A percentile compares a stretch with the other conserved stretches of the same genome.
phyloP scores from a whole-genome alignment of 2,797 vertebrate genomes.

The Rousettus madagascariensis region DNA sequence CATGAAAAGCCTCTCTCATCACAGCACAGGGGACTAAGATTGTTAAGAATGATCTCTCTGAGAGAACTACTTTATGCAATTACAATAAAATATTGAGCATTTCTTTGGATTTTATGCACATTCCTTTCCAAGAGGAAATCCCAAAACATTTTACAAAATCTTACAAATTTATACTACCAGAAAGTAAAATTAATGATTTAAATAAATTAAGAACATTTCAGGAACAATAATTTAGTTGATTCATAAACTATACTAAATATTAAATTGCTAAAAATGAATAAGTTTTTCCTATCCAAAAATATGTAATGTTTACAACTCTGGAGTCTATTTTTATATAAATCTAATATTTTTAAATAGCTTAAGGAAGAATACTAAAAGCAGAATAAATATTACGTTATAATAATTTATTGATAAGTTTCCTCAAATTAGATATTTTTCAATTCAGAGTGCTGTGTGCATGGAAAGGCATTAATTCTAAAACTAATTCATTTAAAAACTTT shows the following conservation, averaged over 20 bases:
- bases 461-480: not conserved
- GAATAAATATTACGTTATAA: not conserved
- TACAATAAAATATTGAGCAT: slow-evolving; percentile 82
- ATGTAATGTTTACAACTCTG: not conserved
- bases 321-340: not conserved
- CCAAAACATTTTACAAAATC: slow-evolving; percentile 71
- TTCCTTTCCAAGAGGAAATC: slow-evolving; percentile 74
- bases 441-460: not conserved
- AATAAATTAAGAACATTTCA: slow-evolving; percentile 75
- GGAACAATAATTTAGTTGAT: slow-evolving; percentile 59
- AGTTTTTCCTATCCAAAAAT: slow-evolving; percentile 22
- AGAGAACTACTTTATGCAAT: slow-evolving; percentile 83
- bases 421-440: not conserved
- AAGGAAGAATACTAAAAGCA: not conserved
- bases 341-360: not conserved
- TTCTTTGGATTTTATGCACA: slow-evolving; percentile 78
- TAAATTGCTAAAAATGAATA: slow-evolving; percentile 16
- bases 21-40: slow-evolving; percentile 74
- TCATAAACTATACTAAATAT: slow-evolving; percentile 54
- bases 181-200: slow-evolving; percentile 76
- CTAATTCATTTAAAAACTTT: not conserved
- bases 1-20: slow-evolving; percentile 84
- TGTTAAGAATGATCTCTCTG: slow-evolving; percentile 82
- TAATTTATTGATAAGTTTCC: not conserved
- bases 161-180: slow-evolving; percentile 66